phyloP scores from a whole-genome alignment of 2,888 invertebrate species.

The Lathronympha strigana region DNA sequence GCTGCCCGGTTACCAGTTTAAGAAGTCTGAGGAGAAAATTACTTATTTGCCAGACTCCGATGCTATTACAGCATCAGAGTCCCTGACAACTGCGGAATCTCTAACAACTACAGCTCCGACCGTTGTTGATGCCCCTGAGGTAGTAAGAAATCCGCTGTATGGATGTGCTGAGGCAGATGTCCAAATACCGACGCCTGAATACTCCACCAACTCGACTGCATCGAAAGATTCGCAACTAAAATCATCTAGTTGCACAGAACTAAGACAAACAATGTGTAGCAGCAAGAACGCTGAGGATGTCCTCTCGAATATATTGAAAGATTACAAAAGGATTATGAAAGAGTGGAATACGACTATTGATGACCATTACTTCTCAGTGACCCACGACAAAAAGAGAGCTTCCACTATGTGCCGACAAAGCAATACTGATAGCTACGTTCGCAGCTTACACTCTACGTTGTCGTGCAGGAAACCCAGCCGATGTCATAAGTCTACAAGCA shows the following conservation, averaged over 20 bases:
- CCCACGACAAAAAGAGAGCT: conserved; percentile 59
- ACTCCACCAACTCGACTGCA: conserved; percentile 58
- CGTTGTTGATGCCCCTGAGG: conserved; percentile 69
- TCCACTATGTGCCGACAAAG: conserved; percentile 61
- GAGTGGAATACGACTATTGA: conserved; percentile 78
- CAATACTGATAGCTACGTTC: conserved; percentile 66
- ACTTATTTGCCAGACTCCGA: conserved; percentile 77
- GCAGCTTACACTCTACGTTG: conserved; percentile 71
- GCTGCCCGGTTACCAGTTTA: conserved; percentile 70
- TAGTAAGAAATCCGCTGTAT: conserved; percentile 74
- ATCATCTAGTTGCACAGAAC: conserved; percentile 74
- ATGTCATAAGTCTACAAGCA: conserved; percentile 58
- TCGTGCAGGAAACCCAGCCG: conserved; percentile 65
- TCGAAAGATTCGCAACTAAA: conserved; percentile 74
- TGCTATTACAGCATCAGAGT: conserved; percentile 72
- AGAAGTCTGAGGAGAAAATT: conserved; percentile 75
- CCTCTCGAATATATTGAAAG: conserved; percentile 66
- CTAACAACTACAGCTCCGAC: conserved; percentile 65
- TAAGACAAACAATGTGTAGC: conserved; percentile 68
- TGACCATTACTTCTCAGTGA: conserved; percentile 67
- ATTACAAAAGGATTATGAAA: conserved; percentile 79
- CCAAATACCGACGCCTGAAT: conserved; percentile 62
- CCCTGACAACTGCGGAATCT: conserved; percentile 65
- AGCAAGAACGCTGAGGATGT: conserved; percentile 61
- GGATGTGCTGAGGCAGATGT: conserved; percentile 69